Evolutionary conservation across 2,888 invertebrate genomes (phyloP), one percentile per base, ranked within the genome.

Genomic region (Chymomyza caudatula): DNA sequence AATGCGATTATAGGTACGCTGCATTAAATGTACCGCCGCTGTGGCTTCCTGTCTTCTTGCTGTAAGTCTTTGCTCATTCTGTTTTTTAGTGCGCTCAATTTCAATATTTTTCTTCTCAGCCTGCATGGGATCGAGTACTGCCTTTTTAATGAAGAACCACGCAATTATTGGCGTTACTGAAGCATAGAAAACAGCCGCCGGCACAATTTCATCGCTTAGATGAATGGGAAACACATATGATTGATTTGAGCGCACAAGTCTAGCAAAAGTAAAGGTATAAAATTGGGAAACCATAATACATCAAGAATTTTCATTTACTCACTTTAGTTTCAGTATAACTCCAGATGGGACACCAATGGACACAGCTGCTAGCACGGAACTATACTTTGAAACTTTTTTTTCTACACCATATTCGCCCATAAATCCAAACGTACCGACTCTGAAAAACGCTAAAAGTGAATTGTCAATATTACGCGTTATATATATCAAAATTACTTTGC

Each of bases 151-250:
- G 0, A 96, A 91, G 60, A 95, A 91, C 93, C 96, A 97, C 1
- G 94, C 93, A 42, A 97, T 92, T 13, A 97, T 74, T 0, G 98
- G 98, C n/a, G 96, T 93, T 0, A 97, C 91, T 0, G 98, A 96
- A 11, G 97, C 98, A 89, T 98, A 98, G 89, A 98, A 96, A 47
- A 98, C 92, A 0, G 98, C 96, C 19, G 96, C 95, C 0, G 97
- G 96, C 85, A 96, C 92, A 19, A 98, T 92, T 87, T 97, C 96
- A 86, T 98, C 97, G 80, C 97, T 96, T 20, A 98, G 90, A 78
- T 96, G 95, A 73, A 98, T 96, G 0, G 98, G 97, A 78, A 98
- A 95, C 25, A 95, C 92, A 86, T 97, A 96, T 0, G 94, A 94
- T 91, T 98, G 98, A 60, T 95, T 95, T 0, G 97, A 96, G 74